These are phyloP conservation scores for Pitta sordida DNA, from an alignment of 2,113 vertebrate genomes.

Conservation along the genomic window DNA sequence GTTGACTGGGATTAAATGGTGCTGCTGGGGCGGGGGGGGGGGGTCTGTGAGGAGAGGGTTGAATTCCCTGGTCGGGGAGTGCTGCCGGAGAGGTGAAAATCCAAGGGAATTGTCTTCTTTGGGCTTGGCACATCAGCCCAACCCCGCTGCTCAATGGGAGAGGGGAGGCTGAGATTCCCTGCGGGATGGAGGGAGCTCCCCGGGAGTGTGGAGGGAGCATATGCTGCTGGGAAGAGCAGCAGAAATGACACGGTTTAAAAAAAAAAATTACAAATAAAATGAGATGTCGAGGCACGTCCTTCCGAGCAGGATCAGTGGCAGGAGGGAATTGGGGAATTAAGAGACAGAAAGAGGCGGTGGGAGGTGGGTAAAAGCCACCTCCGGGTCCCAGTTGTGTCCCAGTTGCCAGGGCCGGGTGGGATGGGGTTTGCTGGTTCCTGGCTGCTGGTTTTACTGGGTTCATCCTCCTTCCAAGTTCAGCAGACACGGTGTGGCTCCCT, in stretches of 20 bases:
- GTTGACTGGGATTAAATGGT: neutral
- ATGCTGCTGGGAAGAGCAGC: neutral
- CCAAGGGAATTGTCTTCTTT: neutral
- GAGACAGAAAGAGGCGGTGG: neutral
- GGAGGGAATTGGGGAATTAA: neutral
- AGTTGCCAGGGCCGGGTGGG: fast-evolving
- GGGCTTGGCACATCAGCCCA: neutral
- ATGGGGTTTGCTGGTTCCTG: neutral
- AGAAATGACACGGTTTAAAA: neutral
- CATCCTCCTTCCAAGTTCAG: fast-evolving
- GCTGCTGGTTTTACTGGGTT: neutral
- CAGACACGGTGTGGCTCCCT: fast-evolving
- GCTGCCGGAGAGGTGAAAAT: neutral
- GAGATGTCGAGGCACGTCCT: fast-evolving
- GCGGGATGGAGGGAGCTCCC: neutral
- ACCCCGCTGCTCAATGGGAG: neutral
- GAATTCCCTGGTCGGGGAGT: neutral
- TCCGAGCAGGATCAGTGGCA: neutral
- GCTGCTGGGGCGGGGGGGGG: too few species aligned
- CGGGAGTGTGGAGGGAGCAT: neutral
- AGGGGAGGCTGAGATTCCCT: neutral
- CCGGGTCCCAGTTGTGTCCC: neutral
- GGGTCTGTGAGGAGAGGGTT: neutral
- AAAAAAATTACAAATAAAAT: neutral
- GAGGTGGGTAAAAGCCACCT: neutral